Conservation (phyloP, 1,140 invertebrate species). For the Calliphora vicina region DNA sequence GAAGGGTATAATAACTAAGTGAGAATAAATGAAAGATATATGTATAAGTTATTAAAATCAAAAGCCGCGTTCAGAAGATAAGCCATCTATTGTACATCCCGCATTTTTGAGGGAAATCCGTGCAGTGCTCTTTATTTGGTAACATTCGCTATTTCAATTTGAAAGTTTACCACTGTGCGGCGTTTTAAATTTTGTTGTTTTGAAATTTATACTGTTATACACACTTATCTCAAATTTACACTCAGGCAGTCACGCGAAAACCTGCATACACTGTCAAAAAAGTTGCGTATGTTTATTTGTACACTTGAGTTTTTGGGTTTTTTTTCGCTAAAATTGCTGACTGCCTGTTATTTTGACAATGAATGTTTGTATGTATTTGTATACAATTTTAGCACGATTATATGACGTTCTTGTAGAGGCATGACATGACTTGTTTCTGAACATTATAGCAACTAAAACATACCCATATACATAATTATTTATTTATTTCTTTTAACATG, state of each 20-base stretch:
- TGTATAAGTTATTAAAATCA: too few relatives aligned
- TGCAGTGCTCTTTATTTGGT: too few relatives aligned
- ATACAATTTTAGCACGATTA: neutral
- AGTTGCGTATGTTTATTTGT: neutral
- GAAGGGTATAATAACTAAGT: too few relatives aligned
- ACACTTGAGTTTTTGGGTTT: neutral
- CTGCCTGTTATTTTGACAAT: slow-evolving; percentile 28
- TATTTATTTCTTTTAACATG: neutral
- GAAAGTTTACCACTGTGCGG: neutral
- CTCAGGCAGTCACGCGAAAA: neutral
- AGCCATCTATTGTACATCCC: too few relatives aligned
- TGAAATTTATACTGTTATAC: neutral
- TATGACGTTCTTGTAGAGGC: neutral
- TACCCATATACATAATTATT: neutral
- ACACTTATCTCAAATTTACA: neutral
- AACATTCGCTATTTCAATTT: too few relatives aligned
- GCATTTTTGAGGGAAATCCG: too few relatives aligned
- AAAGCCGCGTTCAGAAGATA: too few relatives aligned
- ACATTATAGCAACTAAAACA: neutral
- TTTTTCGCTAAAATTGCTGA: neutral
- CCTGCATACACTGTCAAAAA: neutral
- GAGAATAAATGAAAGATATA: too few relatives aligned
- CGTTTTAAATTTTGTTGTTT: neutral
- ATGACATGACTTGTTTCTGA: neutral
- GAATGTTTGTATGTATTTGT: slow-evolving; percentile 25